Evolutionary conservation across 30 jellyfish, hydroid and myxozoan species (phyloP), one percentile per base, ranked within the genome.

Genomic region (Hydra vulgaris): DNA sequence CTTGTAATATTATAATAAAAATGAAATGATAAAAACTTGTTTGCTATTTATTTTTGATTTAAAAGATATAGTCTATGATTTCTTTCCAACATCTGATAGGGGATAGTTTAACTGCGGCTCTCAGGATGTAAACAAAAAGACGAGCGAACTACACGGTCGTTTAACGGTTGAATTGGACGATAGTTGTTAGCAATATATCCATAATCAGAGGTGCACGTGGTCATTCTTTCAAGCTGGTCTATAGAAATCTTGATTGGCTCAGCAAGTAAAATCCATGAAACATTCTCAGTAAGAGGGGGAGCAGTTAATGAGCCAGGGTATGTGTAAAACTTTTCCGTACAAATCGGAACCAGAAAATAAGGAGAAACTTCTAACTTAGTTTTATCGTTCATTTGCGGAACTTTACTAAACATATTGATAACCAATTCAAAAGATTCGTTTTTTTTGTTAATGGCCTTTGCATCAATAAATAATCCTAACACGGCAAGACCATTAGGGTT

Each of bases 241-340:
- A 56, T 15, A 15, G 95, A 78, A 15, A 92, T 81, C 56, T 79
- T 56, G 21, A 92, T 77, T 8, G 98, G 85, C 18, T 87, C 95
- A 20, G 79, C 89, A 80, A 54, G 88, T 22, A 92, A 85, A 5
- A 86, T 88, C 98, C 98, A 92, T 27, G 96, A 82, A 69, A 92
- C 96, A 84, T 95, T 88, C 55, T 92, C 98, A 26, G 95, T 78
- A 68, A 74, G 88, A 0, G 98, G 98, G 0, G 96, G 87, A 17
- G 96, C 87, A 53, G 98, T 92, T 54, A 92, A 85, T 17, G 98
- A 92, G 68, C 98, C 98, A 18, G 88, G 95, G 76, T 92, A 92
- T 19, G 98, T 87, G 89, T 90, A 92, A 76, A 79, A 87, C 22
- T 84, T 72, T 12, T 40, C n/a, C 54, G 81, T 73, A 40, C 82